Evolutionary conservation across 30 jellyfish, hydroid and myxozoan species (phyloP), one percentile per base, ranked within the genome.

Genomic region (Turritopsis rubra): DNA sequence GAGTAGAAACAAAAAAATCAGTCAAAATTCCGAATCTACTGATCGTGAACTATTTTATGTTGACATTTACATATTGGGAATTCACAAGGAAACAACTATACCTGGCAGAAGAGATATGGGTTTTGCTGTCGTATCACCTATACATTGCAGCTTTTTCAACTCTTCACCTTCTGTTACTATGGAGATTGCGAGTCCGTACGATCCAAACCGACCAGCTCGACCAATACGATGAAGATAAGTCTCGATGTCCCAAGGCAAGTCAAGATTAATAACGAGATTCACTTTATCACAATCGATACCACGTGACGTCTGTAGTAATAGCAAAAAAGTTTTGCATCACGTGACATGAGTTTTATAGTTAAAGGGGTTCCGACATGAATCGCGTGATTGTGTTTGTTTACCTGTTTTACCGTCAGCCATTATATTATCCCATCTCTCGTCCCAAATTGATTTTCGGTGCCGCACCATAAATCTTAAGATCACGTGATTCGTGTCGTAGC

Each of bases 191-290:
- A 94, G 53, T 27, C 97, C 99, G 53, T 84, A 80, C 23, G 89
- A 81, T 1, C 99, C 99, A 66, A 83, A 94, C 30, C 99, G 89
- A 22, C 99, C 99, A 21, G 97, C 96, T 21, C 99, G 84, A 16
- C 99, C 99, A 68, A 94, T 81, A 18, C 99, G 97, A 52, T 94
- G 99, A 24, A 94, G 97, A 72, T 94, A 94, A 23, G 99, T 94
- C 52, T 94, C 99, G 19, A 90, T 73, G 76, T 94, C 97, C 97
- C 99, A 89, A 1, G 99, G 99, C 71, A 94, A 72, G 75, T 94
- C 99, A 52, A 94, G 90, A 74, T 94, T 94, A 88, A 94, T 74
- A 16, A 94, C 99, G 53, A 94, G 81, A 84, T 89, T 91, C 30
- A 94, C 96, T 71, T 86, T 87, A 75, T 94, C 97, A 26, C 97